Evolutionary conservation across 2,888 invertebrate species (phyloP).

Genomic region (Lithophane ornitopus): DNA sequence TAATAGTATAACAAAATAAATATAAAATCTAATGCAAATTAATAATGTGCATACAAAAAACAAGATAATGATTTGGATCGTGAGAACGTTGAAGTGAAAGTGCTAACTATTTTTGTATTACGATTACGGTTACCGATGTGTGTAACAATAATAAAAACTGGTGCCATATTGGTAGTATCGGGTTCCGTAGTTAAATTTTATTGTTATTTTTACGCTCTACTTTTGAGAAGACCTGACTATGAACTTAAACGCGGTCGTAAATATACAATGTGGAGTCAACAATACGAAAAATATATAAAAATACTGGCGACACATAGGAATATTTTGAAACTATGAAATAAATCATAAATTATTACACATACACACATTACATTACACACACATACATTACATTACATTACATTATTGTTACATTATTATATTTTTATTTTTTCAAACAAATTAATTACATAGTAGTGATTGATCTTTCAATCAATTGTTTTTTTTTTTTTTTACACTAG

Average conservation of each 20-base stretch:
- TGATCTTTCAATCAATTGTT: too few relatives aligned
- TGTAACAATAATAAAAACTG: conserved; percentile 63
- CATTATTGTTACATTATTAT: too few relatives aligned
- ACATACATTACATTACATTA: too few relatives aligned
- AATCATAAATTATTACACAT: too few relatives aligned
- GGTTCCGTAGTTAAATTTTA: conserved; percentile 50
- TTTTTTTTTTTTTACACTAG: too few relatives aligned
- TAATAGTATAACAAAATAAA: conserved; percentile 57
- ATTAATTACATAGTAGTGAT: too few relatives aligned
- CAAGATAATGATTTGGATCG: conserved; percentile 65
- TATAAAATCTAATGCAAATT: conserved; percentile 67
- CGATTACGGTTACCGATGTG: conserved; percentile 47
- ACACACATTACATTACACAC: too few relatives aligned
- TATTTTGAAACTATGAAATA: background rate
- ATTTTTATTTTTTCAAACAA: too few relatives aligned
- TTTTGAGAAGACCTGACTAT: conserved; percentile 22
- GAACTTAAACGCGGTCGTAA: background rate
- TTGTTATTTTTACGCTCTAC: conserved; percentile 27
- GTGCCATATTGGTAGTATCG: conserved; percentile 45
- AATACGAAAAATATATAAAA: background rate
- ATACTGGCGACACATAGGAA: background rate
- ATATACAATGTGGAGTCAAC: background rate
- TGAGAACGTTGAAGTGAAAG: conserved; percentile 73
- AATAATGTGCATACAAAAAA: conserved; percentile 71
- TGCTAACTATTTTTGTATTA: conserved; percentile 64